Percentiles rank a stretch among this genome's conserved stretches.
phyloP scores from a whole-genome alignment of 2,113 vertebrate genomes.

The Sardina pilchardus region DNA sequence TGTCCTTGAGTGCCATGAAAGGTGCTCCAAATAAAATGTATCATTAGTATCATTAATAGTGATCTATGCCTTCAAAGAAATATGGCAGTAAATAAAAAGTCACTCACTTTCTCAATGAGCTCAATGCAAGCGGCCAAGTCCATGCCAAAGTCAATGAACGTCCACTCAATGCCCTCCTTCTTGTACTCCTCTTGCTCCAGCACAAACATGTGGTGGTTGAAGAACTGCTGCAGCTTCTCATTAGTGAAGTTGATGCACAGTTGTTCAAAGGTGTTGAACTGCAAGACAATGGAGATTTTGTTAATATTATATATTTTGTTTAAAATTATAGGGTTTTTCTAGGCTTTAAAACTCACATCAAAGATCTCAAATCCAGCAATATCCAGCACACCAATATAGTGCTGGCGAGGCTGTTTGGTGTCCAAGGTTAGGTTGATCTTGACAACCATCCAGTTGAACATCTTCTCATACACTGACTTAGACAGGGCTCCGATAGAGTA shows the following conservation, averaged over 20 bases:
- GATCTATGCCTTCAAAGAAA: no score
- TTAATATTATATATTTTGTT: no score
- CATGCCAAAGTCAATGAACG: constrained; percentile 87
- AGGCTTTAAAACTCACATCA: constrained; percentile 66
- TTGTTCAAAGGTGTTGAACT: constrained; percentile 87
- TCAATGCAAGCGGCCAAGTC: constrained; percentile 71
- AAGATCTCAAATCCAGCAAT: constrained; percentile 83
- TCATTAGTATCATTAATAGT: no score
- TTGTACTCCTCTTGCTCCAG: constrained; percentile 87
- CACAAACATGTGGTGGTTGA: constrained; percentile 83
- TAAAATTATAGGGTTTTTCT: neutral
- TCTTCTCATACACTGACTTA: constrained; percentile 86
- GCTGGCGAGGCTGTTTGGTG: constrained; percentile 82
- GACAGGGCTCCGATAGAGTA: constrained; percentile 79
- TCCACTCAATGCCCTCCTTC: constrained; percentile 84
- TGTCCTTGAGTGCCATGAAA: no score
- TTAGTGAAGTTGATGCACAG: constrained; percentile 87
- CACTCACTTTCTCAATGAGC: constrained; percentile 47
- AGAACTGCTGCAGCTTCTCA: constrained; percentile 86
- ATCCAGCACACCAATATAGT: constrained; percentile 89
- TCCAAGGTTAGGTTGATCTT: constrained; percentile 80
- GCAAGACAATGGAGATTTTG: no score
- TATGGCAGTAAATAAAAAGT: neutral
- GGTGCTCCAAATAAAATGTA: no score
- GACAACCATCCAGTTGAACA: constrained; percentile 83